These are phyloP conservation scores for Pedionomus torquatus DNA, from an alignment of 2,113 vertebrate genomes.

Conservation along the genomic window DNA sequence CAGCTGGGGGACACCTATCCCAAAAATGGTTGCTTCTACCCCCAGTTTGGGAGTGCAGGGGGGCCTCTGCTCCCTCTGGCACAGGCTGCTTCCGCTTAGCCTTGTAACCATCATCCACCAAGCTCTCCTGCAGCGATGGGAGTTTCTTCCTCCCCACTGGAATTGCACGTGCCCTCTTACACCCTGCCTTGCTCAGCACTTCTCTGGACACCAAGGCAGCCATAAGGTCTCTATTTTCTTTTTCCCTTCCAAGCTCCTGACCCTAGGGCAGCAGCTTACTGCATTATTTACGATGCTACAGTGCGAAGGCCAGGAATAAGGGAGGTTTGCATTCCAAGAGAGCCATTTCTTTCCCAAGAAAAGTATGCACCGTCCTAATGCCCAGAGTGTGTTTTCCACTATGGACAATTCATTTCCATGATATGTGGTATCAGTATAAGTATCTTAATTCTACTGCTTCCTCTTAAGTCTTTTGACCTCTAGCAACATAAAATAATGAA, in stretches of 20 bases:
- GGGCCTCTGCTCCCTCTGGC: neutral
- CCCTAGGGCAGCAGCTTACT: neutral
- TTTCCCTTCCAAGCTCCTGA: neutral
- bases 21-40: neutral
- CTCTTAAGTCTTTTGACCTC: neutral
- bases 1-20: accelerated
- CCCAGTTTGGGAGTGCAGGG: no score
- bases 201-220: neutral
- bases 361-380: neutral
- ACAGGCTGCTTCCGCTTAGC: neutral
- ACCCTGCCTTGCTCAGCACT: neutral
- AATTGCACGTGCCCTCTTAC: neutral
- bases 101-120: neutral
- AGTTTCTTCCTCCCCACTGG: neutral
- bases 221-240: neutral
- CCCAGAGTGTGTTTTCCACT: neutral
- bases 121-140: neutral
- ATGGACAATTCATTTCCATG: neutral
- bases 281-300: neutral
- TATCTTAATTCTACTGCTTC: neutral
- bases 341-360: slow-evolving; percentile 27
- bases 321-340: slow-evolving; percentile 32
- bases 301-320: neutral
- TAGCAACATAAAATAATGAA: neutral
- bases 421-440: neutral